Conservation (phyloP, 2,888 invertebrate species). For the Acrobeloides nanus region DNA sequence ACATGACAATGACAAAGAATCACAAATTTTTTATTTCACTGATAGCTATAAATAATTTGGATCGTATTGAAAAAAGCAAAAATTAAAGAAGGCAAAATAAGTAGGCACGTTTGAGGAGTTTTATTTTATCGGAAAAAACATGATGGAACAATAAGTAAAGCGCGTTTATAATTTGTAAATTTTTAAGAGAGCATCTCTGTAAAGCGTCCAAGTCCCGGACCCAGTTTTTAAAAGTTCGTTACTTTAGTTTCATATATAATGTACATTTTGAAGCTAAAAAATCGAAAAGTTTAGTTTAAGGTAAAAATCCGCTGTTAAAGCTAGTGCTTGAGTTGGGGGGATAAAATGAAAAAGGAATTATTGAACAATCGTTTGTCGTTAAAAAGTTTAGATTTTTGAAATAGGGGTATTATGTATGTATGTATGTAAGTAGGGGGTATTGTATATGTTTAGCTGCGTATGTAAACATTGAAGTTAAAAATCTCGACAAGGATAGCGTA, state of each 20-base stretch:
- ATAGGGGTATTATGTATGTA: neutral
- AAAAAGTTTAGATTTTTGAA: neutral
- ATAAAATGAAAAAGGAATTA: neutral
- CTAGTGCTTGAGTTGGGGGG: neutral
- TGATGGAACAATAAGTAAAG: neutral
- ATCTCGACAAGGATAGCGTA: too few relatives aligned
- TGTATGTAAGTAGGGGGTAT: too few relatives aligned
- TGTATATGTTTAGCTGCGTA: too few relatives aligned
- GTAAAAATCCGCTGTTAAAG: neutral
- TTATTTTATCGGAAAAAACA: neutral
- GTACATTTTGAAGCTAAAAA: neutral
- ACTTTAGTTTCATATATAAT: too few relatives aligned
- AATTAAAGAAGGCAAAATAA: neutral
- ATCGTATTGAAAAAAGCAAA: neutral
- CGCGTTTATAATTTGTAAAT: slow-evolving; percentile 1
- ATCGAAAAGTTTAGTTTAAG: neutral
- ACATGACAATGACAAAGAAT: slow-evolving; percentile 1
- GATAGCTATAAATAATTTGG: neutral
- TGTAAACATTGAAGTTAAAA: too few relatives aligned
- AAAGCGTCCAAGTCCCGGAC: too few relatives aligned
- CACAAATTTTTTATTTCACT: neutral
- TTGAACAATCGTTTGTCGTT: neutral
- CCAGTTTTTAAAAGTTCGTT: too few relatives aligned
- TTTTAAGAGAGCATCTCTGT: too few relatives aligned
- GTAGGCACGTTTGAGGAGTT: neutral